These are phyloP conservation scores for Microdon myrmicae DNA, from an alignment of 2,888 invertebrate species.

Conservation along the genomic window DNA sequence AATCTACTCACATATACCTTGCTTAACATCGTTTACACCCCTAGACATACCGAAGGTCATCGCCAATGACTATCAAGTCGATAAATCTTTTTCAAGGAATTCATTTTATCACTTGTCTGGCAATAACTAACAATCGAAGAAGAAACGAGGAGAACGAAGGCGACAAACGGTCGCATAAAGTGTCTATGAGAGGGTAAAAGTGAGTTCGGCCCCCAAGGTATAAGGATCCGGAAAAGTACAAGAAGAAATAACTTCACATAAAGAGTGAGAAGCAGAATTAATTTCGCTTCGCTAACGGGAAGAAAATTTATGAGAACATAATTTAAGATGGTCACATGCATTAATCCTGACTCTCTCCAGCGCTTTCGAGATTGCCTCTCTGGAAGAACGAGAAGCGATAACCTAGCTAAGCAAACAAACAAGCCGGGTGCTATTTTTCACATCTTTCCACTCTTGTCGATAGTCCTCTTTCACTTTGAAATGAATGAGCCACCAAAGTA, in stretches of 20 bases:
- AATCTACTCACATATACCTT: no score
- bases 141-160: conserved; percentile 41
- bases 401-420: conserved; percentile 42
- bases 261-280: conserved; percentile 46
- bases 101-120: conserved; percentile 49
- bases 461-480: conserved; percentile 44
- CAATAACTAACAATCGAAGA: conserved; percentile 46
- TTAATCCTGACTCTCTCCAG: conserved; percentile 24
- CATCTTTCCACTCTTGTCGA: conserved; percentile 39
- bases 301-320: conserved; percentile 55
- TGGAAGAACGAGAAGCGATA: conserved; percentile 9
- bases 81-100: conserved; percentile 50
- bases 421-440: conserved; percentile 43
- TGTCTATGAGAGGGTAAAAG: conserved; percentile 14
- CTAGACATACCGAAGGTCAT: conserved; percentile 16
- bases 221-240: conserved; percentile 29
- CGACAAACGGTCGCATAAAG: conserved; percentile 36
- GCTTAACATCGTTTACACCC: no score
- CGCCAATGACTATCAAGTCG: conserved; percentile 21
- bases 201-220: conserved; percentile 4
- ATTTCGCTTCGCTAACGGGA: conserved; percentile 46
- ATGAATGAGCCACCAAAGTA: conserved; percentile 38
- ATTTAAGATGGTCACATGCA: conserved; percentile 53
- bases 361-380: neutral
- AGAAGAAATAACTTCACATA: conserved; percentile 49